A percentile compares a stretch with the other conserved stretches of the same genome.
Conservation (phyloP, 2,113 vertebrate species). For the Oophaga pumilio region DNA sequence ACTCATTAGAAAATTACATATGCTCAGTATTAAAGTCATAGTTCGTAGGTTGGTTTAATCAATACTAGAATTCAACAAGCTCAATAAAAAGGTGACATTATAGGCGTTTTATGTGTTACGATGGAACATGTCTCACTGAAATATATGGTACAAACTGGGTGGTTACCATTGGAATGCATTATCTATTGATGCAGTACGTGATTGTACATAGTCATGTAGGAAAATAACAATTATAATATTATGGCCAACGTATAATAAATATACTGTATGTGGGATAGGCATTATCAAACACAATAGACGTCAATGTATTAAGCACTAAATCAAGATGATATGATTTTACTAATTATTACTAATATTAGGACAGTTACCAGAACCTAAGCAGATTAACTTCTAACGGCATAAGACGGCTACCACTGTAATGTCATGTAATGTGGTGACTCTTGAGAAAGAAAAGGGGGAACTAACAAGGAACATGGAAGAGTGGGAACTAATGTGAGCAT, state of each 20-base stretch:
- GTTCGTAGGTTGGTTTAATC: too few relatives aligned
- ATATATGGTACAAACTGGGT: neutral
- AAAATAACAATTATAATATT: neutral
- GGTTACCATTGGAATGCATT: neutral
- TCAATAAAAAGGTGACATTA: too few relatives aligned
- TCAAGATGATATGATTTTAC: neutral
- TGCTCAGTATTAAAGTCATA: too few relatives aligned
- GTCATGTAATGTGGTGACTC: constrained; percentile 9
- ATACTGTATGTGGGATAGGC: neutral
- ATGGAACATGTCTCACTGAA: neutral
- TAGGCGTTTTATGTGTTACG: neutral
- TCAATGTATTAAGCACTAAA: neutral
- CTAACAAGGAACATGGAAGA: constrained; percentile 3
- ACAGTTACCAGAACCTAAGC: neutral
- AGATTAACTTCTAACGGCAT: neutral
- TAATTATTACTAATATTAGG: neutral
- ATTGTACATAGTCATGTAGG: neutral
- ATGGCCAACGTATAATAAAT: neutral
- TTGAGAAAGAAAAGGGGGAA: neutral
- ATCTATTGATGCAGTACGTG: neutral
- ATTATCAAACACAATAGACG: neutral
- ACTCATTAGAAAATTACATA: neutral
- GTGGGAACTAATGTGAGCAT: constrained; percentile 58
- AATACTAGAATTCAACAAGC: too few relatives aligned
- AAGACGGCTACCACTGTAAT: neutral